phyloP scores from a whole-genome alignment of 2,888 invertebrate species.

The Oligia strigilis region DNA sequence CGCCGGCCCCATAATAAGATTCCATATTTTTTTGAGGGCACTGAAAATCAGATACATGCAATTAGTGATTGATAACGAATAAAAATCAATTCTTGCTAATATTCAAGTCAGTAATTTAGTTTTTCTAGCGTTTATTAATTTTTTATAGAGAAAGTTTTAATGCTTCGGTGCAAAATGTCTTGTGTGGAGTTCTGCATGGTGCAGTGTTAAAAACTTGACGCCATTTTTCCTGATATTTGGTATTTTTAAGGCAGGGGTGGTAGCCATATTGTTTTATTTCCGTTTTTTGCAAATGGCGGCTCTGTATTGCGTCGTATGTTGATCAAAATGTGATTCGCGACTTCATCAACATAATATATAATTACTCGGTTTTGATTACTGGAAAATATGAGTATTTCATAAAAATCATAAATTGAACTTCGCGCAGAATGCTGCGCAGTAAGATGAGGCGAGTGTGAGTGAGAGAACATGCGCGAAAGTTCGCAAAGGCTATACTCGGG shows the following conservation, averaged over 20 bases:
- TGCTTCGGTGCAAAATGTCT: neutral
- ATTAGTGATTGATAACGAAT: slow-evolving; percentile 40
- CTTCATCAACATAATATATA: neutral
- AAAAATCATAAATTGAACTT: no score
- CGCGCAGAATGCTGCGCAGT: no score
- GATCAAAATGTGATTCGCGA: neutral
- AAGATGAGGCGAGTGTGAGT: no score
- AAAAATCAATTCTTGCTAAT: slow-evolving; percentile 71
- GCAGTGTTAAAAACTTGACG: neutral
- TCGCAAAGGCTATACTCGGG: no score
- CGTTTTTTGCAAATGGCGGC: neutral
- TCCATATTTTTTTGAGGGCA: neutral
- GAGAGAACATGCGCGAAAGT: no score
- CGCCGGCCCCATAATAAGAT: no score
- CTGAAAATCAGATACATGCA: slow-evolving; percentile 40
- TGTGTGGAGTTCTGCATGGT: neutral
- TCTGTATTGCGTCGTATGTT: neutral
- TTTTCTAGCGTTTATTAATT: slow-evolving; percentile 48
- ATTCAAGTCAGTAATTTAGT: slow-evolving; percentile 72
- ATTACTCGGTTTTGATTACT: no score
- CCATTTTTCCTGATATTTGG: neutral
- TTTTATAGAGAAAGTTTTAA: slow-evolving; percentile 53
- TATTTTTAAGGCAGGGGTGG: neutral
- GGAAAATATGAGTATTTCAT: no score
- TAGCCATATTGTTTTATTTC: neutral